These are phyloP conservation scores for Pasiphila rectangulata DNA, from an alignment of 2,888 invertebrate genomes.

Conservation along the genomic window DNA sequence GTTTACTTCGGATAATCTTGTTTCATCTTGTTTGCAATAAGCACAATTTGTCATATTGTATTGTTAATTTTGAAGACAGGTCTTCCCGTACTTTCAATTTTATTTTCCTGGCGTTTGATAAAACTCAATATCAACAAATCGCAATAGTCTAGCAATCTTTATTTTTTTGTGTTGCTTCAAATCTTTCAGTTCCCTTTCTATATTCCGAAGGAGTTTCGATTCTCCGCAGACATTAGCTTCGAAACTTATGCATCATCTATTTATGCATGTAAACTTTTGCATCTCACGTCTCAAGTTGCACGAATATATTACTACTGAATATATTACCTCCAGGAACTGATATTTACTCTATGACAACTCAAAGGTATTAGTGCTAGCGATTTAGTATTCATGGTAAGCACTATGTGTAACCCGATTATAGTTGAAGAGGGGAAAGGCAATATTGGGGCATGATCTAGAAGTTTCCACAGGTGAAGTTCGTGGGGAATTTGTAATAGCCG, in stretches of 20 bases:
- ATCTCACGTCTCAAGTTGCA: constrained; percentile 52
- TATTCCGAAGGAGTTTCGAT: neutral
- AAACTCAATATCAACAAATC: too few species aligned
- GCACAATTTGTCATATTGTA: too few species aligned
- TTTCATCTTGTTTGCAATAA: too few species aligned
- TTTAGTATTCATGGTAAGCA: constrained; percentile 61
- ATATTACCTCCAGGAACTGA: constrained; percentile 52
- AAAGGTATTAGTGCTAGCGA: constrained; percentile 38
- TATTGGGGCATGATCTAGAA: constrained; percentile 33
- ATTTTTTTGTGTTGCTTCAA: too few species aligned
- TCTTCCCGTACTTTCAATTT: too few species aligned
- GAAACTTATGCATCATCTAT: neutral
- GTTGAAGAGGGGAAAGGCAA: constrained; percentile 24
- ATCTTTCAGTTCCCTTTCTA: too few species aligned
- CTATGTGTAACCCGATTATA: constrained; percentile 47
- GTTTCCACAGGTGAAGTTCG: constrained; percentile 24
- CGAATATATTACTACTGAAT: constrained; percentile 70
- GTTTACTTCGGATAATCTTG: too few species aligned
- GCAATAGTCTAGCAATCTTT: too few species aligned
- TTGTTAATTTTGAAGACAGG: too few species aligned
- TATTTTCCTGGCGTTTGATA: too few species aligned
- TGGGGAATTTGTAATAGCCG: constrained; percentile 12
- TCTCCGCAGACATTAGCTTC: neutral
- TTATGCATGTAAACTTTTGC: constrained; percentile 41
- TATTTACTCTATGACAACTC: constrained; percentile 31